Conservation (phyloP, 2,888 invertebrate species). For the Cheilosia impressa region DNA sequence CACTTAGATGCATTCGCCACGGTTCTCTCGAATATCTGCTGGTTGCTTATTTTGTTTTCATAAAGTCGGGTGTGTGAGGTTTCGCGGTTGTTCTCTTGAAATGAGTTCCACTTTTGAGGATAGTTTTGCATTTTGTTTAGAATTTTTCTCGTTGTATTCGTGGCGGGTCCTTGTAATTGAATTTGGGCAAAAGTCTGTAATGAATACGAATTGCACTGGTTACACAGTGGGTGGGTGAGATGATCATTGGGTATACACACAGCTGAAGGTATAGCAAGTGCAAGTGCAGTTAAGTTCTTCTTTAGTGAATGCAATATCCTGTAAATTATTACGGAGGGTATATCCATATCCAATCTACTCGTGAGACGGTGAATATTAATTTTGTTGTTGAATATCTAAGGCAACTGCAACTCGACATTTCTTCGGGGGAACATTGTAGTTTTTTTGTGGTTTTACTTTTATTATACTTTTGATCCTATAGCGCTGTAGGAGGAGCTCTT, state of each 20-base stretch:
- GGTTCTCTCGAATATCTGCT: not conserved
- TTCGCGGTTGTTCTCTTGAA: constrained; percentile 29
- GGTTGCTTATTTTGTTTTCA: constrained; percentile 13
- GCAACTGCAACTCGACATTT: too few species aligned
- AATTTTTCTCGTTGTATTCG: not conserved
- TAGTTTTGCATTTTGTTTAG: constrained; percentile 33
- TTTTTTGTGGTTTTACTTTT: too few species aligned
- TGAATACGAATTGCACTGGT: constrained; percentile 49
- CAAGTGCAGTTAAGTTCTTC: constrained; percentile 23
- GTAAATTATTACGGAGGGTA: not conserved
- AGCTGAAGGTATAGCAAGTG: constrained; percentile 5
- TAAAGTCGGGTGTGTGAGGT: constrained; percentile 34
- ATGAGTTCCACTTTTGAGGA: constrained; percentile 46
- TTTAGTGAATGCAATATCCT: constrained; percentile 7
- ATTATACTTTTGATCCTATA: too few species aligned
- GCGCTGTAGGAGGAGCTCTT: too few species aligned
- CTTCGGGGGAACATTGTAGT: too few species aligned
- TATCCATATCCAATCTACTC: too few species aligned
- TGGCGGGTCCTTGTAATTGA: constrained; percentile 47
- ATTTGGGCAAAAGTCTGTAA: constrained; percentile 48
- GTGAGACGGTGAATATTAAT: not conserved
- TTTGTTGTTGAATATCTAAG: not conserved
- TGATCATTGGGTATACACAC: not conserved
- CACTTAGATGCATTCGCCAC: constrained; percentile 47
- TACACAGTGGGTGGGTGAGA: constrained; percentile 19